phyloP scores from a whole-genome alignment of 2,113 vertebrate genomes.

The Microcebus murinus region DNA sequence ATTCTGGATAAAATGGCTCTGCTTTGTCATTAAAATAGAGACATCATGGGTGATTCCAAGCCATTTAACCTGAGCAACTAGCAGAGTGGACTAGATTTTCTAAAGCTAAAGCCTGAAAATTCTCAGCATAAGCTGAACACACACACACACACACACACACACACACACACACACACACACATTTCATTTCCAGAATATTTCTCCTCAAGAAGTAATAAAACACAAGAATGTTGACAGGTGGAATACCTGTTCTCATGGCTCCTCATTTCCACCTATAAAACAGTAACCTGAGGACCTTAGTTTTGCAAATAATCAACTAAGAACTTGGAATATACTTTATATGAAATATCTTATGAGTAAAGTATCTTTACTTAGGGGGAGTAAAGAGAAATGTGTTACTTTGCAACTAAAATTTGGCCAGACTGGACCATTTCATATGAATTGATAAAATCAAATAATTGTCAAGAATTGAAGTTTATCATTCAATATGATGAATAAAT shows the following conservation, averaged over 20 bases:
- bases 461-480: not conserved
- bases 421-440: not conserved
- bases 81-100: not conserved
- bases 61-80: not conserved
- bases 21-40: not conserved
- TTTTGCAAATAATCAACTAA: not conserved
- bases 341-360: not conserved
- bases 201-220: not conserved
- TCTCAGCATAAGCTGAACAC: not conserved
- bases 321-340: not conserved
- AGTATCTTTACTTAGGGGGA: not conserved
- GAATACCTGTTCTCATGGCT: fast-evolving
- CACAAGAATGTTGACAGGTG: not conserved
- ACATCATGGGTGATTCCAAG: not conserved
- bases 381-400: not conserved
- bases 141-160: not conserved
- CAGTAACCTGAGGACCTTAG: not conserved
- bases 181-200: not conserved
- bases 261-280: not conserved
- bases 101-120: not conserved
- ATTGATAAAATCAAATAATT: not conserved
- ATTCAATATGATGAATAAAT: not conserved
- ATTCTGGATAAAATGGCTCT: not conserved
- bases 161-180: not conserved
- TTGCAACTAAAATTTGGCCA: not conserved